These are phyloP conservation scores for Ophion obscuratus DNA, from an alignment of 2,888 invertebrate species.

Conservation along the genomic window DNA sequence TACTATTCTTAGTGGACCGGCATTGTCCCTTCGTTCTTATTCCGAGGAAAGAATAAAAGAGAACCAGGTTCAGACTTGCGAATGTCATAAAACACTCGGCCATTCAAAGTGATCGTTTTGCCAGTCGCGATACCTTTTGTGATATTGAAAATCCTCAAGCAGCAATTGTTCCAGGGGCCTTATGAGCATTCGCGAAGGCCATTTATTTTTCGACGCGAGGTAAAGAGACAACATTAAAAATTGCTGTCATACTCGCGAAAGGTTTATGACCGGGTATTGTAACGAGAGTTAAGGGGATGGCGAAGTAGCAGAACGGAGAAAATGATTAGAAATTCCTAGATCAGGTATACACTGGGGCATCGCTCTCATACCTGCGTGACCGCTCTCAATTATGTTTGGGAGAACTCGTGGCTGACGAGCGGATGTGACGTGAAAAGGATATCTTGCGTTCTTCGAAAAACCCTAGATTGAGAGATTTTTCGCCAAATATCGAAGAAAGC, in stretches of 20 bases:
- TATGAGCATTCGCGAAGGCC: not conserved
- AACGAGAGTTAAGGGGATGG: not conserved
- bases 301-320: not conserved
- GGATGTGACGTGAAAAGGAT: not conserved
- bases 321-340: not conserved
- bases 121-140: not conserved
- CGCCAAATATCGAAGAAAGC: not conserved
- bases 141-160: not conserved
- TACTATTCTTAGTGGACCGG: not conserved
- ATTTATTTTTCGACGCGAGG: not conserved
- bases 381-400: not conserved
- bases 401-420: not conserved
- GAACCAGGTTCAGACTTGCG: not conserved
- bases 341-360: not conserved
- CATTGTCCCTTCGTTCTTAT: not conserved
- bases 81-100: not conserved
- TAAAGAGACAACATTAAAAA: not conserved
- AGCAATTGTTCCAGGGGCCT: not conserved
- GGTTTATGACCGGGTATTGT: not conserved
- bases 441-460: not conserved
- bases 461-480: not conserved
- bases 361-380: not conserved
- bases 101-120: not conserved
- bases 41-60: not conserved
- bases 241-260: not conserved